Evolutionary conservation across 1,140 invertebrate species (phyloP), one percentile per base, ranked within the genome.

Genomic region (Drosophila sp.): DNA sequence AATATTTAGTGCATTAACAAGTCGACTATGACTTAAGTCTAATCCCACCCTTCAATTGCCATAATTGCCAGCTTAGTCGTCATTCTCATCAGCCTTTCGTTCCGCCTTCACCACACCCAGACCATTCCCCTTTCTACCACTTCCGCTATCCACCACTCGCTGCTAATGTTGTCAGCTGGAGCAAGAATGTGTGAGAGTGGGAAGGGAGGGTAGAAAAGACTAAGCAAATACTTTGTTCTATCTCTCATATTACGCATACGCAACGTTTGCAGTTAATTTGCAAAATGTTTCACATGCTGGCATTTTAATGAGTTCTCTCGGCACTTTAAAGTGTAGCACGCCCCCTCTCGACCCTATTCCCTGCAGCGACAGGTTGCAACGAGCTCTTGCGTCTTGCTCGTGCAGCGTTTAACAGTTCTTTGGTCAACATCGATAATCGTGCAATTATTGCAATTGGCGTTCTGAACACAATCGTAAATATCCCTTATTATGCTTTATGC

Each of bases 261-360:
- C 78, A 65, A 87, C 82, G 82, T 81, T 76, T 72, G 82, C 82
- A 87, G 82, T 86, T 87, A 86, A 86, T 86, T 87, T 86, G 78
- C 78, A 78, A 86, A 82, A 86, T 81, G 82, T 87, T 81, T 66
- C 71, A 72, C 74, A 80, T 78, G 61, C 74, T 76, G 82, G 76
- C 78, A 72, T 78, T 74, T 87, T 87, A 86, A 86, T 87, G 82
- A 86, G 82, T 72, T 86, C 73, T 80, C 80, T 54, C 66, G 73
- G 45, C 41, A 54, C 62, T 74, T 79, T 74, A 77, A 84, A 46
- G 16, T 38, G 36, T 50, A 69, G 29, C 57, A 38, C 21, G 13
- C 13, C 16, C 21, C 18, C 43, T 9, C 51, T 0, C 21, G 21
- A 21, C 21, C 21, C 21, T 21, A 4, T 21, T 21, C 40, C 8